Conservation (phyloP, 2,113 vertebrate genomes). For the Pollimyrus isidori region DNA sequence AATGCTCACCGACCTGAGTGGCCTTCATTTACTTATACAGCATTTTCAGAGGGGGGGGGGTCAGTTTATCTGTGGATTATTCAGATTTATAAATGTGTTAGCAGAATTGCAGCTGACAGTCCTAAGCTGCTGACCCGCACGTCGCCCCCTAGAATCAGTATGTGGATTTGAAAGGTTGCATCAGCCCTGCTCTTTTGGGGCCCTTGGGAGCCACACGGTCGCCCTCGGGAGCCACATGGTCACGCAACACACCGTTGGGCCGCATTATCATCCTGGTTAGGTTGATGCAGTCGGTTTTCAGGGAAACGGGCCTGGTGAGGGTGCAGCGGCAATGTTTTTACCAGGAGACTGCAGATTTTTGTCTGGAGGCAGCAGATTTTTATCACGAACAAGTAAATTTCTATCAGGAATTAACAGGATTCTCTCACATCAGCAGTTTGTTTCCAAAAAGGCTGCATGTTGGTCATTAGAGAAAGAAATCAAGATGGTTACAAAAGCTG, state of each 20-base stretch:
- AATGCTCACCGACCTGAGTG: neutral
- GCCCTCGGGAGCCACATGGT: neutral
- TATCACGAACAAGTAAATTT: neutral
- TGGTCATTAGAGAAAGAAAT: neutral
- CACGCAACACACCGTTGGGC: neutral
- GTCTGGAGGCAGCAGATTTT: neutral
- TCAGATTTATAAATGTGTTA: neutral
- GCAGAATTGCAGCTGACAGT: neutral
- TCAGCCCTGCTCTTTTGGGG: neutral
- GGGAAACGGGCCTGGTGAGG: neutral
- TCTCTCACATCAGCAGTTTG: neutral
- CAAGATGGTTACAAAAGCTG: neutral
- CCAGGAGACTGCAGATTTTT: neutral
- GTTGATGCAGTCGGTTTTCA: neutral
- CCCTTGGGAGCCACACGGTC: neutral
- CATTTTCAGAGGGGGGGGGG: neutral
- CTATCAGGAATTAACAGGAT: neutral
- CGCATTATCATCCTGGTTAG: neutral
- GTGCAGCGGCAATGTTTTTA: neutral
- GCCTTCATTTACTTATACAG: neutral
- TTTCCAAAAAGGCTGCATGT: neutral
- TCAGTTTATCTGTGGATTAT: neutral
- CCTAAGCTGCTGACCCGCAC: neutral
- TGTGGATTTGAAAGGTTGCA: neutral
- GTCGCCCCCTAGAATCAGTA: neutral